These are phyloP conservation scores for Drosophila borborema DNA, from an alignment of 2,888 invertebrate genomes.

Conservation along the genomic window DNA sequence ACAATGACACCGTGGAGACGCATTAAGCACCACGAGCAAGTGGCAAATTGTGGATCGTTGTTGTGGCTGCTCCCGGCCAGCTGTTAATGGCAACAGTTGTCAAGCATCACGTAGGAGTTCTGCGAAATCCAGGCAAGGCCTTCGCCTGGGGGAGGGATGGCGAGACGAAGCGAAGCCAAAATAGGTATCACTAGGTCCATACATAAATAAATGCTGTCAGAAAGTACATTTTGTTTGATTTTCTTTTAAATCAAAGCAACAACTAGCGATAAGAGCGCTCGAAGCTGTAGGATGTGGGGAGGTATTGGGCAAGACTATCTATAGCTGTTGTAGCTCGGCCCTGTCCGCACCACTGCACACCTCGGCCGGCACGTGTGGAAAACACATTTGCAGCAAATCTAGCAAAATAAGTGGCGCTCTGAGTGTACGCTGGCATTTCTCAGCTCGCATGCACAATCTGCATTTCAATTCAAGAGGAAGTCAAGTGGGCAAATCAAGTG, in stretches of 20 bases:
- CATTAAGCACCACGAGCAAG: slow-evolving; percentile 47
- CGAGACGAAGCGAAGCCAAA: slow-evolving; percentile 8
- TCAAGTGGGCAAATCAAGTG: slow-evolving; percentile 56
- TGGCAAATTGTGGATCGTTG: slow-evolving; percentile 45
- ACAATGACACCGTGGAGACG: slow-evolving; percentile 34
- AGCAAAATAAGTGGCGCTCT: slow-evolving; percentile 64
- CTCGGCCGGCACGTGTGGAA: slow-evolving; percentile 39
- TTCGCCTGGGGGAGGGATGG: no score
- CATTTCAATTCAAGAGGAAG: slow-evolving; percentile 68
- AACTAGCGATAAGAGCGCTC: slow-evolving; percentile 35
- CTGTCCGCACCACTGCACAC: background rate
- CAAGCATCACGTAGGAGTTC: slow-evolving; percentile 50
- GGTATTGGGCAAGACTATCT: slow-evolving; percentile 15
- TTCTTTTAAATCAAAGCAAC: slow-evolving; percentile 42
- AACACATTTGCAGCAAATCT: slow-evolving; percentile 59
- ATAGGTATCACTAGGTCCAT: slow-evolving; percentile 30
- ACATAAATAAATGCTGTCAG: slow-evolving; percentile 54
- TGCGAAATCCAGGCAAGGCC: background rate
- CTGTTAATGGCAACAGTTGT: slow-evolving; percentile 82
- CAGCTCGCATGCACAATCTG: slow-evolving; percentile 59
- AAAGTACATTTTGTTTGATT: slow-evolving; percentile 10
- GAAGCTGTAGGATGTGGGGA: background rate
- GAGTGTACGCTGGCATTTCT: slow-evolving; percentile 45
- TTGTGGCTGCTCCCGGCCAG: slow-evolving; percentile 43
- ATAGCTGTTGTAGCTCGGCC: background rate